Base-by-base conservation (phyloP, 2,888 invertebrate species). In the Eristalinus aeneus region DNA sequence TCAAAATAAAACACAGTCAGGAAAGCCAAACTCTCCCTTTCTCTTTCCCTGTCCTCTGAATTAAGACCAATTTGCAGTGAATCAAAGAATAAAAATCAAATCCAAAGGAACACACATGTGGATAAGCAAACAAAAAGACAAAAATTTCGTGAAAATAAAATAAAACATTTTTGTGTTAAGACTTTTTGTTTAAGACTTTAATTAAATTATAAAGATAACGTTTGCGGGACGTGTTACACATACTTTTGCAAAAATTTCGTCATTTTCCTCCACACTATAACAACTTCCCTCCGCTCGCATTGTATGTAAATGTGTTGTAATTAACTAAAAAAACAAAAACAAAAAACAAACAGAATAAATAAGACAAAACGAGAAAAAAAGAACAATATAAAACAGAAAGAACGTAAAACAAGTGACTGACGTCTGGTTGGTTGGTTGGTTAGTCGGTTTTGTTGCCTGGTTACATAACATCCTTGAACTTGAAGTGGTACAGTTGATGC, bases 391-490 rank as follows among this genome's bases (percentile, higher is more conserved):
- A 36, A 63, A 76, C 4, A 83, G 34, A 73, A 58, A 27, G 68
- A 65, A 65, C 71, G 67, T 74, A 74, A 67, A 53, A 46, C 58
- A 64, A 84, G 65, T 77, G 64, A 72, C 65, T 73, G 65, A 34
- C 68, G 46, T 46, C 46, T 46, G 46, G 46, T 46, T 54, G 64
- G 46, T 65, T 73, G 80, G 67, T 31, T 67, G 73, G 63, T 20
- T 65, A 60, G 63, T 63, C 27, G 73, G 65, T 77, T 81, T 76
- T 74, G 81, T 86, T 82, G 86, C 82, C 56, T 86, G 74, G 82
- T 91, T 91, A 90, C 92, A 92, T 92, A 92, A 92, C 90, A 92
- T 91, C 92, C 92, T 92, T 92, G 92, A 92, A 92, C 92, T 92
- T 92, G 92, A 91, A 91, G 89, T 89, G 86, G 86, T 86, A 86